Evolutionary conservation across 1,140 invertebrate species (phyloP).

Genomic region (Drosophila neocordata): DNA sequence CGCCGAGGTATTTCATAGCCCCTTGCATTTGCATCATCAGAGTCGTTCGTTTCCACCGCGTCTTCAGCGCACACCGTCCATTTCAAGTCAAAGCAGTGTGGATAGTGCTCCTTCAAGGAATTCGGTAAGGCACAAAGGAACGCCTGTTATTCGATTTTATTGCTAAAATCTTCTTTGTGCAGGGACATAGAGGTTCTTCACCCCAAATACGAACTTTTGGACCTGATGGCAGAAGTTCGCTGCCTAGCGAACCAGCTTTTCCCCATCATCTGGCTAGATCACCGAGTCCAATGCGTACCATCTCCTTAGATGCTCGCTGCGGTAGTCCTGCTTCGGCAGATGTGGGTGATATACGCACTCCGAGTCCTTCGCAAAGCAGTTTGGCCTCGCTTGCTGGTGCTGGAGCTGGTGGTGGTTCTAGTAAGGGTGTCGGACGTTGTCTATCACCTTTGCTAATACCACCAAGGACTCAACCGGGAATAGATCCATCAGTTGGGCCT

Average conservation of each 20-base stretch:
- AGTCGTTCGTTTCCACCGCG: constrained; percentile 83
- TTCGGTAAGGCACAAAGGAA: constrained; percentile 83
- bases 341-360: constrained; percentile 77
- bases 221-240: constrained; percentile 86
- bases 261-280: constrained; percentile 84
- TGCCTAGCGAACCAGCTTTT: constrained; percentile 75
- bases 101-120: constrained; percentile 88
- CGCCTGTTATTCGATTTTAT: background rate
- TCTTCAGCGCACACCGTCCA: constrained; percentile 87
- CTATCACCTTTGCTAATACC: constrained; percentile 89
- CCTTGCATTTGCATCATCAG: constrained; percentile 80
- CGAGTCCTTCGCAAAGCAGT: constrained; percentile 85
- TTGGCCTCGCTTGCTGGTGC: constrained; percentile 84
- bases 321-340: constrained; percentile 84
- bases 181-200: constrained; percentile 89
- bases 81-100: constrained; percentile 91
- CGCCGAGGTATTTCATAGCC: constrained; percentile 75
- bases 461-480: constrained; percentile 71
- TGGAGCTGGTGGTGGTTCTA: constrained; percentile 33
- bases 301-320: constrained; percentile 88
- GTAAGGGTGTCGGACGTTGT: constrained; percentile 84
- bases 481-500: constrained; percentile 83
- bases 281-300: constrained; percentile 89
- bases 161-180: constrained; percentile 63
- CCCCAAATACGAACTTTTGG: constrained; percentile 90